A percentile compares a stretch with the other conserved stretches of the same genome.
Evolutionary conservation across 2,888 invertebrate genomes (phyloP).

Genomic region (Synanthedon myopaeformis): DNA sequence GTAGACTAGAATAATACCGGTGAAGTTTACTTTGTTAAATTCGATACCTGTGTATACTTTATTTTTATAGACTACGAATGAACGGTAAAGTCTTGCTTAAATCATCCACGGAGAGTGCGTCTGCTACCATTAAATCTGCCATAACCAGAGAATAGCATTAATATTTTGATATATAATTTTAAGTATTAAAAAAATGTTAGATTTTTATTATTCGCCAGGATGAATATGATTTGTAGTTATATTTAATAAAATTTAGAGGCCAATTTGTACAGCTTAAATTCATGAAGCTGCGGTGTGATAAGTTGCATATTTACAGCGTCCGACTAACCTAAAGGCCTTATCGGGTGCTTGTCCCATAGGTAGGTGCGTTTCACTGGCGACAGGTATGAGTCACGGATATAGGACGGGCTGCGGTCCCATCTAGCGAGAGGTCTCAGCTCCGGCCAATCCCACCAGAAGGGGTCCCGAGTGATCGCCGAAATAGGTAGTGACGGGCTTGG

Average conservation of each 20-base stretch:
- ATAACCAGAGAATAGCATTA: constrained; percentile 24
- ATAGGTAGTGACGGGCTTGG: constrained; percentile 83
- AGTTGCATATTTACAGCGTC: constrained; percentile 44
- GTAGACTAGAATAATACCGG: background rate
- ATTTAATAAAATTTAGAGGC: constrained; percentile 15
- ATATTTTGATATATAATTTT: constrained; percentile 7
- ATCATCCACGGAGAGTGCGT: constrained; percentile 57
- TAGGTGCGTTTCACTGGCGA: constrained; percentile 92
- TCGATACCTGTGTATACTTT: constrained; percentile 39
- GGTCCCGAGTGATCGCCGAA: constrained; percentile 86
- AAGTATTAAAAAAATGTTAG: constrained; percentile 8
- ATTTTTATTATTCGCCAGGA: background rate
- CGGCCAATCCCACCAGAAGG: constrained; percentile 90
- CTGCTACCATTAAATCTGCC: constrained; percentile 66
- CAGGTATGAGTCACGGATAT: constrained; percentile 88
- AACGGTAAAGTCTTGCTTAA: constrained; percentile 61
- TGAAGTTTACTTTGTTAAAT: background rate
- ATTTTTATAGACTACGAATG: constrained; percentile 62
- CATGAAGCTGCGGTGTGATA: constrained; percentile 13
- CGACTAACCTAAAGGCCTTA: constrained; percentile 89
- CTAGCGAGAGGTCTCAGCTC: constrained; percentile 82
- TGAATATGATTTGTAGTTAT: background rate
- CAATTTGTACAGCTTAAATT: constrained; percentile 46
- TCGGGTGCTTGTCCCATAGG: constrained; percentile 91
- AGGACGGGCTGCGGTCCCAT: constrained; percentile 80